Evolutionary conservation across 2,797 vertebrate species (phyloP), one percentile per base, ranked within the genome.

Genomic region (Sciaenops ocellatus): DNA sequence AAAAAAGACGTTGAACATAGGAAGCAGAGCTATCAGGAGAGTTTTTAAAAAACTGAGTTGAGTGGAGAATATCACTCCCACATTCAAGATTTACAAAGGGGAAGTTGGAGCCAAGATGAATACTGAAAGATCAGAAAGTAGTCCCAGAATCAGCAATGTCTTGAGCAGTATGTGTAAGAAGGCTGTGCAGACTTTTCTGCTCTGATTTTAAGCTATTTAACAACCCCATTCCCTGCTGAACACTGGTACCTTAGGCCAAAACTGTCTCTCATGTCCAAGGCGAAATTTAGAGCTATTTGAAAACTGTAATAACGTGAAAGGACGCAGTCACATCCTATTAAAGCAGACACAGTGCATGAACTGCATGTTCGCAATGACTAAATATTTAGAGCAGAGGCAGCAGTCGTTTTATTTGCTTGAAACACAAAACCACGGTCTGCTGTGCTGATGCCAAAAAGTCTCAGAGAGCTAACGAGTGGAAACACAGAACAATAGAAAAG

Each of bases 351-450:
- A 76, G 78, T 72, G 74, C 89, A 89, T 74, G 79, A 73, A 69
- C 85, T 79, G 68, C 66, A 48, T 67, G 83, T 78, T 79, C 82
- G 79, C 78, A 65, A 30, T 71, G 76, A 78, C 82, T 87, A 91
- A 91, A 92, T 93, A 92, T 92, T 89, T 88, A 91, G 86, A 92
- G 80, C 83, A 76, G 86, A 83, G 74, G 86, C 90, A 85, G 80
- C 60, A 79, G 78, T 84, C 61, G 60, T 88, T 89, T 89, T 85
- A 91, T 91, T 89, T 87, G 87, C 75, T 82, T 72, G 69, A 86
- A 88, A 83, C 71, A 82, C 78, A 73, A 69, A 34, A 68, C 84
- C 79, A 41, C 82, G 87, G 86, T 62, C 76, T 75, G 81, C 74
- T 69, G 67, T 41, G 65, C 48, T 9, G 54, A 60, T 86, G 86